Evolutionary conservation across 1,140 invertebrate species (phyloP).

Genomic region (Argopecten irradians): DNA sequence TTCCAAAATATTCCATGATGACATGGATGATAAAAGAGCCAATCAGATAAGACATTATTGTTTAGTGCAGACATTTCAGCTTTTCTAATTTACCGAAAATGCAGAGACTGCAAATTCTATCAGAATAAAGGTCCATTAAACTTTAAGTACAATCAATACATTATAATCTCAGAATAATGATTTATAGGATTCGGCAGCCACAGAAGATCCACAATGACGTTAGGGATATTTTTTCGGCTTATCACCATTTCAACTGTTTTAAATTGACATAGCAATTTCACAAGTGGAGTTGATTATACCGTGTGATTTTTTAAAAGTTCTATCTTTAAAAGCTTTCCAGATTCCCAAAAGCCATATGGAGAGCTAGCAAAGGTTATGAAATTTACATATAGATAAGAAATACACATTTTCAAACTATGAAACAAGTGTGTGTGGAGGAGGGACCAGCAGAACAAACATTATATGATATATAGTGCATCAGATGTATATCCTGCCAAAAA

Average conservation of each 20-base stretch:
- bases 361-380: neutral
- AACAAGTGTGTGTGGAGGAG: neutral
- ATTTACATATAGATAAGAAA: neutral
- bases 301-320: neutral
- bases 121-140: constrained; percentile 2
- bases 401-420: neutral
- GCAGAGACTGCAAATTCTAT: neutral
- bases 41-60: neutral
- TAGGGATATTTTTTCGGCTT: neutral
- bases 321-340: neutral
- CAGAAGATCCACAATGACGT: neutral
- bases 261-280: neutral
- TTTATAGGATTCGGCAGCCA: neutral
- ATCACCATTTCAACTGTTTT: neutral
- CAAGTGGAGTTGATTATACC: neutral
- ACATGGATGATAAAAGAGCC: neutral
- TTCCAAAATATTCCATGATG: constrained; percentile 4
- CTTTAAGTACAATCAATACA: neutral
- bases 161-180: neutral
- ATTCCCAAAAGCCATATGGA: neutral
- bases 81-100: neutral
- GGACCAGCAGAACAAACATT: neutral
- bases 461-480: neutral
- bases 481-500: neutral
- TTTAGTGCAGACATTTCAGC: neutral